These are phyloP conservation scores for Epirrhoe tristata DNA, from an alignment of 2,888 invertebrate genomes.

Conservation along the genomic window DNA sequence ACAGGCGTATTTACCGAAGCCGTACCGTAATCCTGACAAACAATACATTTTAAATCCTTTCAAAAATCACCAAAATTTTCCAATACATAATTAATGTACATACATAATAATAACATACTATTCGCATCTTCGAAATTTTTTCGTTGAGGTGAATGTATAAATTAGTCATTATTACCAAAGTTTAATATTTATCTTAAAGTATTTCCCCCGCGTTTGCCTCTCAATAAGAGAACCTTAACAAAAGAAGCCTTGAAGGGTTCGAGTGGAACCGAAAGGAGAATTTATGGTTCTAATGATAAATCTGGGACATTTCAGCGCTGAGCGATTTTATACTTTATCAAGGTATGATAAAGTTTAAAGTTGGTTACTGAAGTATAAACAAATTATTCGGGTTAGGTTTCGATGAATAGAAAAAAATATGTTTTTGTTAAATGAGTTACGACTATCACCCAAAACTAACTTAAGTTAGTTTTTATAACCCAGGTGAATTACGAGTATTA, in stretches of 20 bases:
- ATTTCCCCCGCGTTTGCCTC: conserved; percentile 61
- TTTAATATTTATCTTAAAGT: conserved; percentile 27
- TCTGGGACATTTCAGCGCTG: conserved; percentile 20
- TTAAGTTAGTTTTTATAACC: no score
- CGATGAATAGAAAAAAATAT: background rate
- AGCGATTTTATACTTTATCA: conserved; percentile 24
- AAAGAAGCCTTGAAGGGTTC: conserved; percentile 60
- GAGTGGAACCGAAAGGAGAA: conserved; percentile 50
- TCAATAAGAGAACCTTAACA: conserved; percentile 67
- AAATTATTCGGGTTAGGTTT: conserved; percentile 5
- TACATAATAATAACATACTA: no score
- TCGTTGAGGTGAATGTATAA: background rate
- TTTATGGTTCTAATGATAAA: conserved; percentile 49
- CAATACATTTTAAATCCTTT: no score
- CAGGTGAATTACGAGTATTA: no score
- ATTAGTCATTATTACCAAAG: background rate
- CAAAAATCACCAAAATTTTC: no score
- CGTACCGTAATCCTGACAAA: no score
- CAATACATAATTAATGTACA: background rate
- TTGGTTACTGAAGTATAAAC: background rate
- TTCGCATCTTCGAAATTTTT: background rate
- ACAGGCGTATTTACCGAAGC: no score
- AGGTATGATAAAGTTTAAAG: conserved; percentile 18
- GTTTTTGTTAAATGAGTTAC: background rate
- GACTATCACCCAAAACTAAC: background rate